phyloP scores from a whole-genome alignment of 64 coral and sea anemone species.

The Dendrophyllia cribrosa region DNA sequence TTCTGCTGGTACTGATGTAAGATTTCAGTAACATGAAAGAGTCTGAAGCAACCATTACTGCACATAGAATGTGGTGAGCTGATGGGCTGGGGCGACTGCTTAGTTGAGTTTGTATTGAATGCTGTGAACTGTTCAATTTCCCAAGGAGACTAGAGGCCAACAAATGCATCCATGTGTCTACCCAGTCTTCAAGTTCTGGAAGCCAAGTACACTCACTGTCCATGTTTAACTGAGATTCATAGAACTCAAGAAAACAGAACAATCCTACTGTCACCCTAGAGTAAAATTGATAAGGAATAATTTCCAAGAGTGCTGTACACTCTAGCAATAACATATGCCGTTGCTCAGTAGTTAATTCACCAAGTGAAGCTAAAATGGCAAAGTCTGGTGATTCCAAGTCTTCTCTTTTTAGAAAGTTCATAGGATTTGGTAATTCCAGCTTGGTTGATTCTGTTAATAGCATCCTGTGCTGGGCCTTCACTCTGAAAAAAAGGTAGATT shows the following conservation, averaged over 20 bases:
- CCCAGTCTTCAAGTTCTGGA: conserved; percentile 43
- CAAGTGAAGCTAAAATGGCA: conserved; percentile 15
- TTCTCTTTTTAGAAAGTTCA: conserved; percentile 19
- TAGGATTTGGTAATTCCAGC: conserved; percentile 41
- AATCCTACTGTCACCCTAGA: conserved; percentile 34
- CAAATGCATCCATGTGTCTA: conserved; percentile 42
- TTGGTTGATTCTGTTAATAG: neutral
- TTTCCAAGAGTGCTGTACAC: neutral
- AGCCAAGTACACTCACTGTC: neutral
- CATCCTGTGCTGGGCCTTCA: neutral
- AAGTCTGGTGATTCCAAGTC: neutral
- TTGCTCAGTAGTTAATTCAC: conserved; percentile 3
- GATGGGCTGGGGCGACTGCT: neutral
- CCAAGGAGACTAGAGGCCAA: conserved; percentile 14
- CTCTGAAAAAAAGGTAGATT: neutral
- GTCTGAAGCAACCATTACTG: conserved; percentile 39
- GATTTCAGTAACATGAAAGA: conserved; percentile 2
- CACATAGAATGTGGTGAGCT: conserved; percentile 61
- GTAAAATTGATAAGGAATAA: conserved; percentile 43
- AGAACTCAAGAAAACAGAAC: conserved; percentile 29
- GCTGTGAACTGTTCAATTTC: neutral
- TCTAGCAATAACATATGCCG: conserved; percentile 17
- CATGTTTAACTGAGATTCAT: neutral
- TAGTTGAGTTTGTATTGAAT: neutral
- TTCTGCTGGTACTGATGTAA: neutral